Evolutionary conservation across 2,113 vertebrate genomes (phyloP), one percentile per base, ranked within the genome.

Genomic region (Limanda limanda): DNA sequence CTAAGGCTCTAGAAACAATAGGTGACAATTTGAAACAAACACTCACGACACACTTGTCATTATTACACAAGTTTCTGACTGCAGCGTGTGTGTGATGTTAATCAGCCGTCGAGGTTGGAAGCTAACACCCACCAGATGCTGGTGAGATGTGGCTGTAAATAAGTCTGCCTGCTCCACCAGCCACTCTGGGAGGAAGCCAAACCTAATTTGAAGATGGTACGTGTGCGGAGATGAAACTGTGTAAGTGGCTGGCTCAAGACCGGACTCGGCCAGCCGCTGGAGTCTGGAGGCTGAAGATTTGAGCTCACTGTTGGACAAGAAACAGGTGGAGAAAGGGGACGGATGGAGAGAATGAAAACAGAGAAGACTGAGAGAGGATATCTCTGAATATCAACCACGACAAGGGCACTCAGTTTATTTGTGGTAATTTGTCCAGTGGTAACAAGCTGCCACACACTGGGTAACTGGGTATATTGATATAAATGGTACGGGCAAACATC

Each of bases 81-180:
- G 27, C 24, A 42, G 68, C 25, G 5, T 54, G 5, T 71, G 71
- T 79, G 78, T 51, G 40, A 71, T 71, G 62, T 66, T 78, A 84
- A 86, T 84, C 68, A 82, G 67, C 54, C 47, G 42, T 27, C 24
- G 56, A 67, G 45, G 55, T 67, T 66, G 68, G 69, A 65, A 68
- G 66, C 63, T 18, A 79, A 77, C 69, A 64, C 63, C 76, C 56
- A 62, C 59, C 82, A 88, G 77, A 88, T 85, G 82, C 68, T 66
- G 63, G 56, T 58, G 68, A 74, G 65, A 84, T 76, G 73, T 59
- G 65, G 47, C 77, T 76, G 81, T 88, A 78, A 31, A 81, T 82
- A 59, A 69, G 45, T 61, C 71, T 72, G 74, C 66, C 68, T 63
- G 52, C 18, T 63, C 64, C 10, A 59, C 66, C 40, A 52, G 76